Base-by-base conservation (phyloP, 30 jellyfish, hydroid and myxozoan genomes). In the Rhopilema esculentum region DNA sequence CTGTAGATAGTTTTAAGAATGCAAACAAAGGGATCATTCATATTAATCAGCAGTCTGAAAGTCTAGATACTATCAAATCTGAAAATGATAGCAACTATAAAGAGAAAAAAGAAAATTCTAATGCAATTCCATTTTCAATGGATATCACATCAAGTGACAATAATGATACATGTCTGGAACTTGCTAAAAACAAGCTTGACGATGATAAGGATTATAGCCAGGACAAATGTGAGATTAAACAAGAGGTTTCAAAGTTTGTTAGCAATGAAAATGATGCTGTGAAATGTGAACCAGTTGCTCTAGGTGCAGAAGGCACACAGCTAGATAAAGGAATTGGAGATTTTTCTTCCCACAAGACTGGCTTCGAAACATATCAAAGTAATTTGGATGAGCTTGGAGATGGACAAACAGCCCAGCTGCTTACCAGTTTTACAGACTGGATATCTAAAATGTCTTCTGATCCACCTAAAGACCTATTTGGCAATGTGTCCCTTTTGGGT, bases 311-410 rank as follows among this genome's bases (percentile, higher is more conserved):
- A 31, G 8, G 33, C 33, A 32, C 50, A 66, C 77, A 20, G 23
- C 8, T 23, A 4, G 68, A 19, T 18, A 72, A 0, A 21, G 48
- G n/a, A 22, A 24, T 23, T 15, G 64, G 27, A 31, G 22, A 16
- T 23, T 23, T 16, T 16, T 8, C 51, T 1, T 6, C 30, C 66
- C 16, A n/a, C 17, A 50, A 20, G 4, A 52, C 23, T 29, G 32
- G 78, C 30, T 22, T 28, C 19, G 87, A 72, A 66, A 26, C 53
- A 51, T 84, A 50, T 29, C 92, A 72, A 57, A 23, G 74, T 26
- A 84, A 57, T 51, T 33, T 84, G 29, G 92, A 84, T 69, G 87
- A 84, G 27, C 81, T 84, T 12, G 92, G 83, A 49, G 86, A 84
- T 61, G 87, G 81, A 6, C 66, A 72, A 62, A 64, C 81, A 62